Conservation (phyloP, 2,888 invertebrate genomes). For the Volucella inflata region DNA sequence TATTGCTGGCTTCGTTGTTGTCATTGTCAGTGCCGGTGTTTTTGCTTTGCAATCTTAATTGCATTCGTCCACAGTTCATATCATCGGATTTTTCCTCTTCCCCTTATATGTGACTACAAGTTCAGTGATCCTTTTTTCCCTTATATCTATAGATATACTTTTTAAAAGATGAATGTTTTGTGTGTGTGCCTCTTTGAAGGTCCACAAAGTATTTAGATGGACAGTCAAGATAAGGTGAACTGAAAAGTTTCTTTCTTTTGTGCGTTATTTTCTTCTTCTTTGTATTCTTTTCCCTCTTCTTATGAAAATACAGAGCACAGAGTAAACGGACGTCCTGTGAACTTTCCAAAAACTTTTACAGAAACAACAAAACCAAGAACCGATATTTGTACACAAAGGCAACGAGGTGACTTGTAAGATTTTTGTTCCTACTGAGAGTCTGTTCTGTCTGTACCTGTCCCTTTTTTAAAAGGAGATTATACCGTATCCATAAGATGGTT, state of each 20-base stretch:
- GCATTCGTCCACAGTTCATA: slow-evolving; percentile 31
- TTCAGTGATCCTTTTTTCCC: slow-evolving; percentile 57
- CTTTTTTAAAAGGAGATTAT: slow-evolving; percentile 47
- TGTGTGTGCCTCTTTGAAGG: slow-evolving; percentile 29
- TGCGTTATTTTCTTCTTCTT: slow-evolving; percentile 5
- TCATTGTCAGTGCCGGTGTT: no score
- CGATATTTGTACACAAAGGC: slow-evolving; percentile 9
- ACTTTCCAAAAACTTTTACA: slow-evolving; percentile 58
- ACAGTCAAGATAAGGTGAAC: slow-evolving; percentile 52
- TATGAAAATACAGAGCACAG: slow-evolving; percentile 19
- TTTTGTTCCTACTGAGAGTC: slow-evolving; percentile 16
- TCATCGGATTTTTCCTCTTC: slow-evolving; percentile 14
- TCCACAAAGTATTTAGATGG: slow-evolving; percentile 44
- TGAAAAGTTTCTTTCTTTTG: slow-evolving; percentile 48
- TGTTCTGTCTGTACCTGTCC: neutral
- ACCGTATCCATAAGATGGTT: slow-evolving; percentile 26
- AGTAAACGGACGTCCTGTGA: slow-evolving; percentile 44
- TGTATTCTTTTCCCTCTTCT: slow-evolving; percentile 2
- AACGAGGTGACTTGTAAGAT: slow-evolving; percentile 22
- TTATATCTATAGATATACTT: slow-evolving; percentile 31
- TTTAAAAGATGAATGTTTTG: slow-evolving; percentile 39
- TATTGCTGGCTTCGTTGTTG: neutral
- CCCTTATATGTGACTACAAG: slow-evolving; percentile 1
- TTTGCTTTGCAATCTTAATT: slow-evolving; percentile 52
- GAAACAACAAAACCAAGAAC: slow-evolving; percentile 29